A percentile compares a stretch with the other conserved stretches of the same genome.
These are phyloP conservation scores for Phthorimaea operculella DNA, from an alignment of 1,140 invertebrate species.

Conservation along the genomic window DNA sequence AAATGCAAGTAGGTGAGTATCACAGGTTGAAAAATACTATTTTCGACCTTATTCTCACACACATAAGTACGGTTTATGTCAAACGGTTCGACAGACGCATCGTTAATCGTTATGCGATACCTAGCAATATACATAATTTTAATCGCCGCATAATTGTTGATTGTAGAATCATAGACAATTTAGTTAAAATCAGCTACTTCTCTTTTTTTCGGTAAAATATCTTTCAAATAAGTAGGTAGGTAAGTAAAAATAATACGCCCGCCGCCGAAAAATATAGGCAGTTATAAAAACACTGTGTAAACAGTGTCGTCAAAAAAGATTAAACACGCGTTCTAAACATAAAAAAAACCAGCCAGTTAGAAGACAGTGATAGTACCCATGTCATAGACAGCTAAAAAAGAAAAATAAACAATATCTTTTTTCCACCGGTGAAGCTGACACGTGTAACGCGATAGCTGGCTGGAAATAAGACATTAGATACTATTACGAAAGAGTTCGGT, in stretches of 20 bases:
- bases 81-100: no score
- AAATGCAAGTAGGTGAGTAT: no score
- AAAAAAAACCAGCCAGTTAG: conserved; percentile 17
- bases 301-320: conserved; percentile 23
- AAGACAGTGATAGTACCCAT: conserved; percentile 31
- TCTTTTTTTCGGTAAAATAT: no score
- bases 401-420: conserved; percentile 14
- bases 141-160: no score
- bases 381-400: conserved; percentile 23
- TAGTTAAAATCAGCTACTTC: no score
- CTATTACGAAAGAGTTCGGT: conserved; percentile 20
- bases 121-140: no score
- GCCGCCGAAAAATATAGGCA: conserved; percentile 8
- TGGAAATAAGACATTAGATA: conserved; percentile 39
- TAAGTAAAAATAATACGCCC: background rate
- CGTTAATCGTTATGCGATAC: no score
- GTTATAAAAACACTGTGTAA: conserved; percentile 12
- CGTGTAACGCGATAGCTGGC: conserved; percentile 39
- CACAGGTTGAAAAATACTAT: no score
- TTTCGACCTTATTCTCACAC: no score
- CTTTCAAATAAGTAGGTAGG: no score
- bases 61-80: no score
- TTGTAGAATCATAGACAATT: no score
- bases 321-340: conserved; percentile 18
- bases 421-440: conserved; percentile 21